phyloP scores from a whole-genome alignment of 2,888 invertebrate species.

The Pachycephus smyrnensis region DNA sequence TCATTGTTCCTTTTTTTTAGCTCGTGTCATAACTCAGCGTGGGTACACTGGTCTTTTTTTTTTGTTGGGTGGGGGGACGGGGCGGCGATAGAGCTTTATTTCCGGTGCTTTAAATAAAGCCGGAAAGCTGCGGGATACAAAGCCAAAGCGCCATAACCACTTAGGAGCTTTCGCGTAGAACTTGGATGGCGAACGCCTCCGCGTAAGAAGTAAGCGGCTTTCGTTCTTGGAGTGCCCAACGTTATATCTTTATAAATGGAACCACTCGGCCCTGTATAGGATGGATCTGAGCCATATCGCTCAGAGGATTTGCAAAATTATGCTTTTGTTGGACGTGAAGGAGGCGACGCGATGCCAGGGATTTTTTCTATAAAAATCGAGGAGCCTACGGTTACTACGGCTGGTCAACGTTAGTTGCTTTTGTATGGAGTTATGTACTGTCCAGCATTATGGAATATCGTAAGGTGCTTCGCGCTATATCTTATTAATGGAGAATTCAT shows the following conservation, averaged over 20 bases:
- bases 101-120: constrained; percentile 40
- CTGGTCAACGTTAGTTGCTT: background rate
- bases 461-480: background rate
- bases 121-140: constrained; percentile 52
- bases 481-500: background rate
- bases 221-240: constrained; percentile 53
- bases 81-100: constrained; percentile 40
- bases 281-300: constrained; percentile 42
- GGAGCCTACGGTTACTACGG: background rate
- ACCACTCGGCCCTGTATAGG: constrained; percentile 52
- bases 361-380: constrained; percentile 26
- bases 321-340: constrained; percentile 21
- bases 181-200: constrained; percentile 42
- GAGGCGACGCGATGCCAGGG: constrained; percentile 23
- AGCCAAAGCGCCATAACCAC: constrained; percentile 64
- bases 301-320: constrained; percentile 60
- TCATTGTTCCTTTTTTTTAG: background rate
- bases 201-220: constrained; percentile 62
- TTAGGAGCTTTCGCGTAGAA: constrained; percentile 55
- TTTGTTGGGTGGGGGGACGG: background rate
- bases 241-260: constrained; percentile 68
- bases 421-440: background rate
- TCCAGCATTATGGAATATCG: background rate
- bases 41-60: background rate
- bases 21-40: background rate